phyloP scores from a whole-genome alignment of 2,797 vertebrate genomes.

The Enteromius anoplus region DNA sequence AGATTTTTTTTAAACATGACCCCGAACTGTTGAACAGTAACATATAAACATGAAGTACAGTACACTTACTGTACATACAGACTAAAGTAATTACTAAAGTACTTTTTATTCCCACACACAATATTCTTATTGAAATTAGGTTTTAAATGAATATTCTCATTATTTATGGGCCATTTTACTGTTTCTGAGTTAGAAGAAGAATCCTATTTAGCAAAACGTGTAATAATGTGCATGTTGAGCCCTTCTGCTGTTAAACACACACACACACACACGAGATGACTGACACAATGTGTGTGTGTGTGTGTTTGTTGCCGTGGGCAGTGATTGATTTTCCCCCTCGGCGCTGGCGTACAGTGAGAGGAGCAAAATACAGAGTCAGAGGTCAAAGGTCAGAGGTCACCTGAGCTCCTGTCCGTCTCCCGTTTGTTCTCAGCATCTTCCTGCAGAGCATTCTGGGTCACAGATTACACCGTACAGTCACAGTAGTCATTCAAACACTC shows the following conservation, averaged over 20 bases:
- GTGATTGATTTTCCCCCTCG: conserved; percentile 78
- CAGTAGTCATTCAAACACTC: background rate
- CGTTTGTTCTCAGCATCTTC: conserved; percentile 64
- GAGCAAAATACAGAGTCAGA: conserved; percentile 72
- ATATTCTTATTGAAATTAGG: background rate
- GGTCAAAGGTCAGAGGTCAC: conserved; percentile 72
- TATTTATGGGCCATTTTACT: background rate
- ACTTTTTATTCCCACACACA: no score
- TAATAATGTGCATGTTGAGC: background rate
- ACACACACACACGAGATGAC: background rate
- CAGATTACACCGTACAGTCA: conserved; percentile 19
- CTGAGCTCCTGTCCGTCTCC: conserved; percentile 70
- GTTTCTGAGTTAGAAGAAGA: background rate
- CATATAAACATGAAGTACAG: no score
- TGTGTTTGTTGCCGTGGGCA: conserved; percentile 1
- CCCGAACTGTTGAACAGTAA: no score
- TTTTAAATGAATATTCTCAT: background rate
- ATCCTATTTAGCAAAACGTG: background rate
- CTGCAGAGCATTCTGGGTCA: conserved; percentile 57
- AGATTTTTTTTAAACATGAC: no score
- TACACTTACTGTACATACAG: no score
- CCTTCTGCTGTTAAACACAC: background rate
- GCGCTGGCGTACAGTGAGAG: conserved; percentile 71
- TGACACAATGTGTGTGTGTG: background rate
- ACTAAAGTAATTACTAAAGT: no score